Base-by-base conservation (phyloP, 2,888 invertebrate genomes). In the Mythimna pallens region DNA sequence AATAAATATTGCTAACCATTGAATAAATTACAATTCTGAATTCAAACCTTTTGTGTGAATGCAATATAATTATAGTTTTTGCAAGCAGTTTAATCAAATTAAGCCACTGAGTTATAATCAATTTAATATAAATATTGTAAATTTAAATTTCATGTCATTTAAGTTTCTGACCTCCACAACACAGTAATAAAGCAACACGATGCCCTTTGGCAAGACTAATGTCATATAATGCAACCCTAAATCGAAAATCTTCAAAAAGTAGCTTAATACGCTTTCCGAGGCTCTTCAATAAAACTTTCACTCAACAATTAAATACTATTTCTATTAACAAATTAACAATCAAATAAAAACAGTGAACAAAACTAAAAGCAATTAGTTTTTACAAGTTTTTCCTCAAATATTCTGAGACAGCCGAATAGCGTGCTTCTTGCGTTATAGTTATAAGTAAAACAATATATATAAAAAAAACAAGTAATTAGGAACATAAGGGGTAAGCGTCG, bases 391-490 rank as follows among this genome's bases (percentile, higher is more conserved):
- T 54, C 55, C 59, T 40, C 8, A 65, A 73, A 73, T 70, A 67
- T 57, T 65, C 65, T 64, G 34, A 80, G 73, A 67, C 61, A 70
- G 66, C 52, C 55, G 0, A 65, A 70, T 73, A 36, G 73, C 82
- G 82, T 82, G 80, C 17, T 78, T 12, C 57, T 54, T 43, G 34
- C 43, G 69, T 50, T 71, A 52, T 43, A 69, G 30, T 65, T 65
- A 76, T 67, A 78, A 65, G 52, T 30, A 73, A 78, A 66, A 73
- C 62, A 65, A 76, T 68, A 47, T 69, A 78, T 83, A 84, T 75
- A 76, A 86, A 82, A 78, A 77, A 65, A 76, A 79, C 73, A 73
- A 83, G 85, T 81, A 88, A 87, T 86, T 88, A 85, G 68, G 68
- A 63, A 70, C 22, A 83, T 75, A 77, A 77, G 74, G 69, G 75